Base-by-base conservation (phyloP, 2,888 invertebrate species). In the Isotomurus palustris region DNA sequence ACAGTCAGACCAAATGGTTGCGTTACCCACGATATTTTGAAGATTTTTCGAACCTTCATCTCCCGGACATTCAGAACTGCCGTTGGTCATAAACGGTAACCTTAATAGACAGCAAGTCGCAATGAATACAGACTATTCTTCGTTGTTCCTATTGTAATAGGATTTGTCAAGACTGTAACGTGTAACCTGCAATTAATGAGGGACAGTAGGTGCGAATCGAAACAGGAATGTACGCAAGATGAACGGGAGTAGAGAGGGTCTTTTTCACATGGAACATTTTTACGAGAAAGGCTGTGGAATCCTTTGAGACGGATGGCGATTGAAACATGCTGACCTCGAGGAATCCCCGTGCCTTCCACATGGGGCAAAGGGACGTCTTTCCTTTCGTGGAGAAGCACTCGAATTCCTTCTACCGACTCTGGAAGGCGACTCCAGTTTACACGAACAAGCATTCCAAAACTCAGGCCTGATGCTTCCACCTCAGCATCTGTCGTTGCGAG, bases 271-370 rank as follows among this genome's bases (percentile, higher is more conserved):
- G 62, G 64, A 32, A 65, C 58, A 21, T 56, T 58, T 27, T 47
- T 59, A n/a, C 65, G 52, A 40, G 57, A 57, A 21, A 67, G 32
- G 41, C 67, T 68, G 45, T 53, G 54, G 52, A 67, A 68, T 55
- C 65, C 59, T 38, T 64, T 64, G 27, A 64, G 21, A n/a, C 61
- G 53, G 27, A 64, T 59, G 27, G 64, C 64, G n/a, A 64, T 56
- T 28, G 61, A 62, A 12, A 64, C 47, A 36, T 64, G 61, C 43
- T 64, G 54, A 8, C 54, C 41, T 2, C 61, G 56, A 5, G 54
- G 44, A n/a, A 62, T 41, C 24, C 41, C 51, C 19, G 62, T 61
- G 12, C 61, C 61, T 36, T 64, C 64, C 3, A 64, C 49, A 41
- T 62, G 61, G 29, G 61, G 61, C 45, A 64, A 21, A 3, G 59